Evolutionary conservation across 2,113 vertebrate species (phyloP).

Genomic region (Corapipo altera): DNA sequence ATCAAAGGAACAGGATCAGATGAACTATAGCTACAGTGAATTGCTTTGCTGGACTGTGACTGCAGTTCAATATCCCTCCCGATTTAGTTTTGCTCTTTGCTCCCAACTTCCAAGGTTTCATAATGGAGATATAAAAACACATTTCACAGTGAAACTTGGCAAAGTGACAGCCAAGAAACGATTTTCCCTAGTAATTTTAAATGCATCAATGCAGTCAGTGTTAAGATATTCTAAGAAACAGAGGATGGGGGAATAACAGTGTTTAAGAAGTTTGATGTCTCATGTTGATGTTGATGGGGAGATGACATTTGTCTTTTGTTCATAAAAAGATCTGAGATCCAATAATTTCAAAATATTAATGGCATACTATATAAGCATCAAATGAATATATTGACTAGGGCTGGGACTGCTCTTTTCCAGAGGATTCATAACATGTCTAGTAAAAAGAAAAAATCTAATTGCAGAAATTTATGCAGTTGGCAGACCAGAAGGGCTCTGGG

Average conservation of each 20-base stretch:
- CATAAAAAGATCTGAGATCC: neutral
- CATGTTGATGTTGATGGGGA: neutral
- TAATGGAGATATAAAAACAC: neutral
- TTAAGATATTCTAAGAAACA: conserved; percentile 12
- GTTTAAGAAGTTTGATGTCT: neutral
- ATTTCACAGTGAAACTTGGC: neutral
- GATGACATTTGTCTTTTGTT: conserved; percentile 28
- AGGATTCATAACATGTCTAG: neutral
- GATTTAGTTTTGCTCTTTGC: neutral
- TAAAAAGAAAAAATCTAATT: neutral
- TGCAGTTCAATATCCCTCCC: neutral
- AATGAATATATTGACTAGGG: neutral
- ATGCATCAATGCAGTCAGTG: neutral
- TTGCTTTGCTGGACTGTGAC: neutral
- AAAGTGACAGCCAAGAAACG: neutral
- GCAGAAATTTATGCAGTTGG: neutral
- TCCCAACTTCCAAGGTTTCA: neutral
- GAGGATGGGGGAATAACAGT: neutral
- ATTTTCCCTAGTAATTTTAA: conserved; percentile 34
- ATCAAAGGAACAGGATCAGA: neutral
- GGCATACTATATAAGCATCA: neutral
- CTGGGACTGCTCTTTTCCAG: neutral
- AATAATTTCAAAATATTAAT: conserved; percentile 27
- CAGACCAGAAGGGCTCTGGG: neutral
- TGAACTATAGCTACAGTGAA: neutral